These are phyloP conservation scores for Laticauda laticaudata DNA, from an alignment of 2,113 vertebrate genomes.

Conservation along the genomic window DNA sequence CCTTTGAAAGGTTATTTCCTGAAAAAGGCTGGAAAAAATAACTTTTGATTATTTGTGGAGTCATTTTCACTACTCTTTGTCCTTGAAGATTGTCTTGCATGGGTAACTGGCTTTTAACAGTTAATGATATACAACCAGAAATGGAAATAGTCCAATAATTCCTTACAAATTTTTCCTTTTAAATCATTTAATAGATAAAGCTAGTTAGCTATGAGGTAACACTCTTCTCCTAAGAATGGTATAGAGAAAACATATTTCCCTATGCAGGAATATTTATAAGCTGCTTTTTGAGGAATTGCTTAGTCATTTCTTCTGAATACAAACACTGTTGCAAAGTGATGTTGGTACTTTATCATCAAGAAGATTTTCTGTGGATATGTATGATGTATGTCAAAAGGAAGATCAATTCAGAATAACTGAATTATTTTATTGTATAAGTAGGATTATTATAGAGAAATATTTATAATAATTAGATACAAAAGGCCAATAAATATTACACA, in stretches of 20 bases:
- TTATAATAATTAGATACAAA: not conserved
- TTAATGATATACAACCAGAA: not conserved
- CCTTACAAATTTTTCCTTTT: not conserved
- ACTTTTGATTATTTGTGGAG: conserved; percentile 13
- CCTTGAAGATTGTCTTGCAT: conserved; percentile 7
- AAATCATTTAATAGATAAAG: conserved; percentile 11
- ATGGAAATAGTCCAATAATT: conserved; percentile 13
- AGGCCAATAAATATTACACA: not conserved
- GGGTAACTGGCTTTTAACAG: not conserved
- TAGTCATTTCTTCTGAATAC: not conserved
- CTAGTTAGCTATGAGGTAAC: not conserved
- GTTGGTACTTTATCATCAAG: not conserved
- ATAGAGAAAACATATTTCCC: not conserved
- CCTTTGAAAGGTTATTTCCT: conserved; percentile 17
- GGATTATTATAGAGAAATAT: not conserved
- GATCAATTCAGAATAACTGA: not conserved
- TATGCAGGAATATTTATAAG: not conserved
- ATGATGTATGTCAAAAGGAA: not conserved
- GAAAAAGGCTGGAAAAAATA: not conserved
- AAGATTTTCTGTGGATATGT: not conserved
- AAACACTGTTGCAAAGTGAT: not conserved
- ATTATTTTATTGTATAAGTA: not conserved
- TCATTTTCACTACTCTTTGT: conserved; percentile 12
- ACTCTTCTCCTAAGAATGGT: not conserved
- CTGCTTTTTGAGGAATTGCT: not conserved